Evolutionary conservation across 2,113 vertebrate species (phyloP).

Genomic region (Emydura subglobosa): DNA sequence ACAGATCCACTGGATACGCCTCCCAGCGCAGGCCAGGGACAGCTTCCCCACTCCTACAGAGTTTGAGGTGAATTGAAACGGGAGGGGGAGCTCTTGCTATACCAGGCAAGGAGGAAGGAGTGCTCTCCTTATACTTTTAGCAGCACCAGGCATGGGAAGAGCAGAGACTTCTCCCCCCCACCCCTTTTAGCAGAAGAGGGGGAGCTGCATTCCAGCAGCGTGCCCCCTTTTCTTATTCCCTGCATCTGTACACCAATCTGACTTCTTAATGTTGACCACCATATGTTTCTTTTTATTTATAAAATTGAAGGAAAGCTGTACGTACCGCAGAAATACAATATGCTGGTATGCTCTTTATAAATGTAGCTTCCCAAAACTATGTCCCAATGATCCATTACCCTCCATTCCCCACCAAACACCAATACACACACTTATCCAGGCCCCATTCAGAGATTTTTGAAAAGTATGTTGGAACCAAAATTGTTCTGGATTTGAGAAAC

Average conservation of each 20-base stretch:
- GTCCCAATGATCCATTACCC: background rate
- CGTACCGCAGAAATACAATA: background rate
- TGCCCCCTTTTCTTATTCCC: background rate
- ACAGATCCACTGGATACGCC: background rate
- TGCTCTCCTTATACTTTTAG: background rate
- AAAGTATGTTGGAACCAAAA: background rate
- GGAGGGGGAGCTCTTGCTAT: background rate
- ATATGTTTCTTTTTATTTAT: background rate
- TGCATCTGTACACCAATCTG: background rate
- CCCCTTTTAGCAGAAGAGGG: background rate
- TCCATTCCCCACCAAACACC: slow-evolving; percentile 12
- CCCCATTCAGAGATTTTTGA: background rate
- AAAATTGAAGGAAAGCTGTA: slow-evolving; percentile 27
- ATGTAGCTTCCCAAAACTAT: background rate
- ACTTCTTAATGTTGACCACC: background rate
- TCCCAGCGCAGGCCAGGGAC: background rate
- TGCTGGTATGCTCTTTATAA: slow-evolving; percentile 7
- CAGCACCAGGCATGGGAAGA: background rate
- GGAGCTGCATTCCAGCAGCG: background rate
- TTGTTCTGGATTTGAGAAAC: background rate
- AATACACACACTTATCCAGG: background rate
- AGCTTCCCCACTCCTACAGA: background rate
- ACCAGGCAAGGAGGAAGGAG: background rate
- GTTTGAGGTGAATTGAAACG: fast-evolving
- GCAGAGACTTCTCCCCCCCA: background rate